These are phyloP conservation scores for Phengaris alcon DNA, from an alignment of 2,888 invertebrate genomes.

Conservation along the genomic window DNA sequence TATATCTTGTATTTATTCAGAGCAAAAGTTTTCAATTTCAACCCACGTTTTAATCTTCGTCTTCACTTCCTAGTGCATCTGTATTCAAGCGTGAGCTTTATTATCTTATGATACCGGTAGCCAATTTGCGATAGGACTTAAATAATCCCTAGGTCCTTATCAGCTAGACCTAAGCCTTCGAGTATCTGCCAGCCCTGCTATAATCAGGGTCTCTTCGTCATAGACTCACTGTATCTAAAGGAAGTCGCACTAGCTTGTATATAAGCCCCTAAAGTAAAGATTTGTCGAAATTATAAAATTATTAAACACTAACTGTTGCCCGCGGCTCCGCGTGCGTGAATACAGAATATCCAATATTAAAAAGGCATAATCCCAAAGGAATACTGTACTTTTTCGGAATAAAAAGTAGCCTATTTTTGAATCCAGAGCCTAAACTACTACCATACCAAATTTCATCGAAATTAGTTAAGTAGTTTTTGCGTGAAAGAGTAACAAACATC, in stretches of 20 bases:
- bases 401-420: no score
- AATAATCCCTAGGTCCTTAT: neutral
- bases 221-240: neutral
- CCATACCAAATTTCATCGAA: no score
- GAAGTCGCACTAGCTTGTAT: neutral
- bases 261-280: no score
- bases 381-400: no score
- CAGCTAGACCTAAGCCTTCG: slow-evolving; percentile 7
- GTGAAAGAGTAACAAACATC: no score
- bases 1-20: neutral
- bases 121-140: neutral
- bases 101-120: neutral
- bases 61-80: slow-evolving; percentile 1
- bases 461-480: no score
- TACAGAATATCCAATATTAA: no score
- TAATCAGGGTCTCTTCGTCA: neutral
- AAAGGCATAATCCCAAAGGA: no score
- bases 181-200: slow-evolving; percentile 29
- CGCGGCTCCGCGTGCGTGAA: no score
- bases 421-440: no score
- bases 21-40: slow-evolving; percentile 1
- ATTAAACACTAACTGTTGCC: no score
- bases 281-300: no score
- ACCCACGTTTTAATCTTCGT: slow-evolving; percentile 15
- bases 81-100: neutral